A percentile compares a stretch with the other conserved stretches of the same genome.
Conservation (phyloP, 2,797 vertebrate genomes). For the Xiphophorus birchmanni region DNA sequence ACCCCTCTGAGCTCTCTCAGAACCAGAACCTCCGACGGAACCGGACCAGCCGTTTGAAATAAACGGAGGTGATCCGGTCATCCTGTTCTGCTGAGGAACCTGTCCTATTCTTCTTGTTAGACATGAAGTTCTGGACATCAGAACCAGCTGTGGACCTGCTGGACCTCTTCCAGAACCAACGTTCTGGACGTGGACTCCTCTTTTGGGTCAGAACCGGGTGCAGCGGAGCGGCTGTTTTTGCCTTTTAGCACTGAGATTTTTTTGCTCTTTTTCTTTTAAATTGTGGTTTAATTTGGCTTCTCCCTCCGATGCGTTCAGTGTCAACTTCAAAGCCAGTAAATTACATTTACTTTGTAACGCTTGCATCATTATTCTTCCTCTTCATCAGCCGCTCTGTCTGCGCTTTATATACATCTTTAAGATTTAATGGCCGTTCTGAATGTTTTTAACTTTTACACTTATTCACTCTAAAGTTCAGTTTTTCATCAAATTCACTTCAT, state of each 20-base stretch:
- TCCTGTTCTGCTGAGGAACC: too few species aligned
- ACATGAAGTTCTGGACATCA: too few species aligned
- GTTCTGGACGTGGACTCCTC: too few species aligned
- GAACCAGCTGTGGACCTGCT: too few species aligned
- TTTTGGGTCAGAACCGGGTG: too few species aligned
- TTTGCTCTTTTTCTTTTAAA: slow-evolving; percentile 12
- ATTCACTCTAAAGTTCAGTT: neutral
- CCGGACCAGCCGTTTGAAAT: too few species aligned
- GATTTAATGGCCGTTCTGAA: neutral
- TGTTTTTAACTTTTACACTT: neutral
- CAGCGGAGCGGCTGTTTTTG: slow-evolving; percentile 20
- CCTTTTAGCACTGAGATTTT: slow-evolving; percentile 58
- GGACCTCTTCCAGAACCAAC: too few species aligned
- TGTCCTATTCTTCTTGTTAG: too few species aligned
- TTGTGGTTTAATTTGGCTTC: slow-evolving; percentile 62
- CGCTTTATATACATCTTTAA: neutral
- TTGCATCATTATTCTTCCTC: slow-evolving; percentile 80
- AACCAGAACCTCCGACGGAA: too few species aligned
- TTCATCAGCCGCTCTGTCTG: slow-evolving; percentile 59
- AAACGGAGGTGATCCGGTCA: too few species aligned
- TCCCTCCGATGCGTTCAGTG: slow-evolving; percentile 34
- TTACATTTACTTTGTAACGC: slow-evolving; percentile 81
- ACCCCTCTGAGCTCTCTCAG: too few species aligned
- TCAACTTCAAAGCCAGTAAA: slow-evolving; percentile 79
- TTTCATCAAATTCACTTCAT: neutral